These are phyloP conservation scores for Chymomyza amoena DNA, from an alignment of 2,888 invertebrate genomes.

Conservation along the genomic window DNA sequence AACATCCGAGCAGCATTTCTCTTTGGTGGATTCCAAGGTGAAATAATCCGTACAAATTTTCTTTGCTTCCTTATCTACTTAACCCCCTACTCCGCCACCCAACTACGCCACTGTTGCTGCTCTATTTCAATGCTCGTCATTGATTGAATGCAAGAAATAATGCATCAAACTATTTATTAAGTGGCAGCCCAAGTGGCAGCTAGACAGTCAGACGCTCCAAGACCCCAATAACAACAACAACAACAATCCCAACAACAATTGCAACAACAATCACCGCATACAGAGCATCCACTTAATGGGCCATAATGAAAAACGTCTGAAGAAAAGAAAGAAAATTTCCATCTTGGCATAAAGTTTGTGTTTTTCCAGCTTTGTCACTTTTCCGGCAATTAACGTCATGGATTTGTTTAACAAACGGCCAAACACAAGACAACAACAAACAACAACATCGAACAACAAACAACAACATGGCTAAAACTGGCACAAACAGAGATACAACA, in stretches of 20 bases:
- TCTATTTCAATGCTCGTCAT: conserved; percentile 24
- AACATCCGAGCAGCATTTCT: no score
- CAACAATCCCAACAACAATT: neutral
- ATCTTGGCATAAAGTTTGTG: neutral
- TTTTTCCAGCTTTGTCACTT: conserved; percentile 48
- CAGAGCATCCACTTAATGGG: neutral
- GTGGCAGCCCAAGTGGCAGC: conserved; percentile 51
- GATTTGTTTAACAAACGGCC: conserved; percentile 69
- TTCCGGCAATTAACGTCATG: conserved; percentile 62
- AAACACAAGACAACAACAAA: conserved; percentile 52
- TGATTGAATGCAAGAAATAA: conserved; percentile 63
- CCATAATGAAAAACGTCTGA: neutral
- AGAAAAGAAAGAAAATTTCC: neutral
- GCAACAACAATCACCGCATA: conserved; percentile 2
- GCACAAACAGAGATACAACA: conserved; percentile 35
- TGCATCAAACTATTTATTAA: conserved; percentile 68
- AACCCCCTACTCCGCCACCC: no score
- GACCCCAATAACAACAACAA: conserved; percentile 1
- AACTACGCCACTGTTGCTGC: no score
- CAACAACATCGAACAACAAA: conserved; percentile 18
- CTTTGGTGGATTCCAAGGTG: no score
- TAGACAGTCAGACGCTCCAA: conserved; percentile 53
- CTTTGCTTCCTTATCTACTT: no score
- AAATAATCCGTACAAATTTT: no score
- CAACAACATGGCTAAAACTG: conserved; percentile 14